These are phyloP conservation scores for Molorchus minor DNA, from an alignment of 2,888 invertebrate species.

Conservation along the genomic window DNA sequence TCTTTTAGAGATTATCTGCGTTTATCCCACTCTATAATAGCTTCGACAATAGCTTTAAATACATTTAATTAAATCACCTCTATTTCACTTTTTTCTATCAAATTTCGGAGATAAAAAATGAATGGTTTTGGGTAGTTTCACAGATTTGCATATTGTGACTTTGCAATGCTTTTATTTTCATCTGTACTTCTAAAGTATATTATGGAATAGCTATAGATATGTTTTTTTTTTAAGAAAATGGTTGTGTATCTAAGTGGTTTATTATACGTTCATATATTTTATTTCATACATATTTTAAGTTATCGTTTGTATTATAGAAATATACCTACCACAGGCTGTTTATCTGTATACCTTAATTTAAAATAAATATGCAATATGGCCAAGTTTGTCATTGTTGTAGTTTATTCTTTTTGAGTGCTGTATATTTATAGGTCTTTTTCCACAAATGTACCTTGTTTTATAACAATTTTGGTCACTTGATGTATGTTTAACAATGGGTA, in stretches of 20 bases:
- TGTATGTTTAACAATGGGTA: too few species aligned
- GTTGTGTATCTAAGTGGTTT: conserved; percentile 29
- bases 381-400: conserved; percentile 49
- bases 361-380: conserved; percentile 57
- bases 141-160: too few species aligned
- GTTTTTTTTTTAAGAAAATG: conserved; percentile 18
- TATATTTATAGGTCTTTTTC: too few species aligned
- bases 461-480: too few species aligned
- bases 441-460: too few species aligned
- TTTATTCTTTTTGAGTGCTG: conserved; percentile 40
- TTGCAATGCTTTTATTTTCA: conserved; percentile 26
- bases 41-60: too few species aligned
- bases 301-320: conserved; percentile 38
- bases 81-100: too few species aligned
- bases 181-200: conserved; percentile 24
- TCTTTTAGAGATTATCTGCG: too few species aligned
- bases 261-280: conserved; percentile 27
- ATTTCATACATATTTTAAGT: conserved; percentile 40
- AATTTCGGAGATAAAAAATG: too few species aligned
- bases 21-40: too few species aligned
- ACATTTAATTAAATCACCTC: too few species aligned
- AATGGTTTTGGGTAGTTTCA: too few species aligned
- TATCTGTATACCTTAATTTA: conserved; percentile 56
- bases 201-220: conserved; percentile 23
- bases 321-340: conserved; percentile 53